A percentile compares a stretch with the other conserved stretches of the same genome.
Conservation (phyloP, 2,888 invertebrate species). For the Tineola bisselliella region DNA sequence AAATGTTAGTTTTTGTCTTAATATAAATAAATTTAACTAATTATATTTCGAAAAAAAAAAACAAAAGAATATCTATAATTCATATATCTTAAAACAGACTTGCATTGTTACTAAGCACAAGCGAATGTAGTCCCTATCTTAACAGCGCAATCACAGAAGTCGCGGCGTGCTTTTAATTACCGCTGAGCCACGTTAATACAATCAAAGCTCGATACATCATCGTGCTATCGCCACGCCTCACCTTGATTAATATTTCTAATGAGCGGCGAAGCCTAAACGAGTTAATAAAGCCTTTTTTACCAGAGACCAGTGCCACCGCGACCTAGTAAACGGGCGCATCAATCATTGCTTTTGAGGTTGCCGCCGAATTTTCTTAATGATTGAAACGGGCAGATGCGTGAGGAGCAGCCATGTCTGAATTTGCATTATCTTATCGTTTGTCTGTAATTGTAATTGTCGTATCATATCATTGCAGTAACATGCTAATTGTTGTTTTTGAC, state of each 20-base stretch:
- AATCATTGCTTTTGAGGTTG: constrained; percentile 59
- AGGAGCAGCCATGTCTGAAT: background rate
- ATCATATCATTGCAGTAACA: no score
- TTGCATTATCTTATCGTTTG: background rate
- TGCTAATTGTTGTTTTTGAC: no score
- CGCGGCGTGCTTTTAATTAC: constrained; percentile 62
- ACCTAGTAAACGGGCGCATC: constrained; percentile 62
- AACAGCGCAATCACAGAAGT: constrained; percentile 28
- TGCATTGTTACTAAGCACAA: constrained; percentile 27
- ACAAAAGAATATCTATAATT: constrained; percentile 14
- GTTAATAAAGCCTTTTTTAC: constrained; percentile 66
- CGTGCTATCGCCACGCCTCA: constrained; percentile 60
- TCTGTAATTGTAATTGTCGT: background rate
- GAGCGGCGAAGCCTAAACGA: constrained; percentile 66
- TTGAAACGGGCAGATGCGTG: background rate
- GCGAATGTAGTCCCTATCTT: no score
- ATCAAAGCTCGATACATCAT: constrained; percentile 67
- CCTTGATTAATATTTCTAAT: constrained; percentile 67
- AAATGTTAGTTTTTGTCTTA: no score
- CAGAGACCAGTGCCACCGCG: constrained; percentile 46
- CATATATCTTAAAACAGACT: constrained; percentile 15
- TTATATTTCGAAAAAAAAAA: no score
- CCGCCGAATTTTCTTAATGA: constrained; percentile 44
- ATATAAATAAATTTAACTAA: no score
- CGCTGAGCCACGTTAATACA: constrained; percentile 58